Evolutionary conservation across 2,113 vertebrate genomes (phyloP).

Genomic region (Rissa tridactyla): DNA sequence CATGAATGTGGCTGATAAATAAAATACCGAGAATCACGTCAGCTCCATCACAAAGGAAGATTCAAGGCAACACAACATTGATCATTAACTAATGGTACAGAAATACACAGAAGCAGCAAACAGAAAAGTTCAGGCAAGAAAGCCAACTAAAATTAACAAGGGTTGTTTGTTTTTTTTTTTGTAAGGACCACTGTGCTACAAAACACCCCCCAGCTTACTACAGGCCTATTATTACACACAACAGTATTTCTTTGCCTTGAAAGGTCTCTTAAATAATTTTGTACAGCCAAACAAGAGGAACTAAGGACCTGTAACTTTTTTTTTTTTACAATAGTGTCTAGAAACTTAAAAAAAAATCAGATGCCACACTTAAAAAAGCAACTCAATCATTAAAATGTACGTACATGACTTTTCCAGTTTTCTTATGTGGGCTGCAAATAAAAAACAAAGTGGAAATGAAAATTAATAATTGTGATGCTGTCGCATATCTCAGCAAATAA

Average conservation of each 20-base stretch:
- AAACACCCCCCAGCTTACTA: not conserved
- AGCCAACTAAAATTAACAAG: not conserved
- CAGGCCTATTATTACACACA: not conserved
- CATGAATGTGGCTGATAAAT: not conserved
- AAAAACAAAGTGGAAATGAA: conserved; percentile 27
- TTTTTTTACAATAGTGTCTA: not conserved
- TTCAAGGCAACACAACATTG: not conserved
- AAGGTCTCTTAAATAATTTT: not conserved
- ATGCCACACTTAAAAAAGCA: not conserved
- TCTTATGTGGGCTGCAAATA: conserved; percentile 74
- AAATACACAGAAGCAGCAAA: not conserved
- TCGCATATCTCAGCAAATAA: not conserved
- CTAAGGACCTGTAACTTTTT: not conserved
- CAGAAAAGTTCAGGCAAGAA: not conserved
- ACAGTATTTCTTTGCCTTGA: not conserved
- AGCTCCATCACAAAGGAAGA: not conserved
- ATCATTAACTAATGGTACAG: not conserved
- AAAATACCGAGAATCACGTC: not conserved
- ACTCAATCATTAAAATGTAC: conserved; percentile 20
- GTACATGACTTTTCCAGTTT: conserved; percentile 71
- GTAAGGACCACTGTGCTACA: not conserved
- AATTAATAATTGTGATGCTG: not conserved
- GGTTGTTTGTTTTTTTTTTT: not conserved
- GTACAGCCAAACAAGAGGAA: not conserved
- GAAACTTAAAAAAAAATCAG: not conserved